These are phyloP conservation scores for Leucophenga maculata DNA, from an alignment of 2,888 invertebrate species.

Conservation along the genomic window DNA sequence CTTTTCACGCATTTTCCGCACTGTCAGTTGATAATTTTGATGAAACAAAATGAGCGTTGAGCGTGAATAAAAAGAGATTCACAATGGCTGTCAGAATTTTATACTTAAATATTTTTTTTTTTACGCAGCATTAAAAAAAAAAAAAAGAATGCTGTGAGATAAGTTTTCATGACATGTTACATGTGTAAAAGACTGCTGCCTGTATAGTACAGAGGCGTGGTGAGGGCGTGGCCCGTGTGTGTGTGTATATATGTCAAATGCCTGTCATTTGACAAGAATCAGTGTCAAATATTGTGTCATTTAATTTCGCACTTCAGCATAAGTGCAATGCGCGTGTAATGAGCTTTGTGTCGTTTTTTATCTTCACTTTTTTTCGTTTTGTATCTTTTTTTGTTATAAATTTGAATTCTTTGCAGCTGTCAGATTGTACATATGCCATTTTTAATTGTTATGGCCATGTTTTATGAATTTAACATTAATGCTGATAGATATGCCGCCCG, in stretches of 20 bases:
- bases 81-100: neutral
- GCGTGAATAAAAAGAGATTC: neutral
- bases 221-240: neutral
- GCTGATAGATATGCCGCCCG: neutral
- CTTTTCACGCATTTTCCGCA: neutral
- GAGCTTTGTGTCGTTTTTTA: neutral
- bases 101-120: neutral
- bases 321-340: slow-evolving; percentile 10
- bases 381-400: neutral
- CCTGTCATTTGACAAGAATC: slow-evolving; percentile 61
- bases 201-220: neutral
- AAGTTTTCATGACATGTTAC: slow-evolving; percentile 19
- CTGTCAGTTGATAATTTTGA: slow-evolving; percentile 4
- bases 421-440: neutral
- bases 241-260: neutral
- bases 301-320: slow-evolving; percentile 50
- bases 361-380: neutral
- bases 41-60: slow-evolving; percentile 9
- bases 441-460: slow-evolving; percentile 54
- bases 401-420: neutral
- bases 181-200: neutral
- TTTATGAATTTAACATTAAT: slow-evolving; percentile 36
- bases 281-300: slow-evolving; percentile 66
- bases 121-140: neutral
- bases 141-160: neutral